phyloP scores from a whole-genome alignment of 2,113 vertebrate genomes.

The Xenopus laevis region DNA sequence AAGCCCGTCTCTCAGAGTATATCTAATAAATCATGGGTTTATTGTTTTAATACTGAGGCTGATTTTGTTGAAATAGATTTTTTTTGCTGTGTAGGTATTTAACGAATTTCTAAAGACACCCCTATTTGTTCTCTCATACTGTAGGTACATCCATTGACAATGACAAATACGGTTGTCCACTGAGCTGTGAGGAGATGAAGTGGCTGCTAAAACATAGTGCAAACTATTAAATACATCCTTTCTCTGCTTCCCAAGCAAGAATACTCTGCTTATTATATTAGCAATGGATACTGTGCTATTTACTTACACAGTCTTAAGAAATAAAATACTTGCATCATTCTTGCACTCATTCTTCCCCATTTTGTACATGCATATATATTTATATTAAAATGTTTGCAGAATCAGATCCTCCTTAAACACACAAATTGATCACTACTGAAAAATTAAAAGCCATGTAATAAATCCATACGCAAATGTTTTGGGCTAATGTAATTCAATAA shows the following conservation, averaged over 20 bases:
- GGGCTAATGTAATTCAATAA: no score
- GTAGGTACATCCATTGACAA: slow-evolving; percentile 34
- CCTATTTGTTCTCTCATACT: slow-evolving; percentile 37
- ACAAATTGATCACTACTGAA: no score
- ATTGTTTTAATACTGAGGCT: slow-evolving; percentile 17
- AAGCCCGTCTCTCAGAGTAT: neutral
- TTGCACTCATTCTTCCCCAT: no score
- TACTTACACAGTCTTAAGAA: slow-evolving; percentile 11
- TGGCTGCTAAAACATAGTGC: slow-evolving; percentile 34
- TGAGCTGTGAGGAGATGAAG: slow-evolving; percentile 37
- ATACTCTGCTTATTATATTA: slow-evolving; percentile 25
- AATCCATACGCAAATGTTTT: no score
- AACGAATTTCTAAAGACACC: slow-evolving; percentile 36
- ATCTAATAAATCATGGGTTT: slow-evolving; percentile 14
- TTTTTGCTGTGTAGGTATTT: slow-evolving; percentile 30
- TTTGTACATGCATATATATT: no score
- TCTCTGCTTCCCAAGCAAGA: slow-evolving; percentile 34
- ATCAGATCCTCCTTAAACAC: no score
- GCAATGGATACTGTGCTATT: slow-evolving; percentile 31
- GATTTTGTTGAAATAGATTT: slow-evolving; percentile 14
- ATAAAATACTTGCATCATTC: no score
- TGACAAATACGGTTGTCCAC: slow-evolving; percentile 42
- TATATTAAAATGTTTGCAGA: no score
- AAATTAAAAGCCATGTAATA: no score
- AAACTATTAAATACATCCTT: slow-evolving; percentile 40